A percentile compares a stretch with the other conserved stretches of the same genome.
phyloP scores from a whole-genome alignment of 2,113 vertebrate genomes.

The Ageneiosus marmoratus region DNA sequence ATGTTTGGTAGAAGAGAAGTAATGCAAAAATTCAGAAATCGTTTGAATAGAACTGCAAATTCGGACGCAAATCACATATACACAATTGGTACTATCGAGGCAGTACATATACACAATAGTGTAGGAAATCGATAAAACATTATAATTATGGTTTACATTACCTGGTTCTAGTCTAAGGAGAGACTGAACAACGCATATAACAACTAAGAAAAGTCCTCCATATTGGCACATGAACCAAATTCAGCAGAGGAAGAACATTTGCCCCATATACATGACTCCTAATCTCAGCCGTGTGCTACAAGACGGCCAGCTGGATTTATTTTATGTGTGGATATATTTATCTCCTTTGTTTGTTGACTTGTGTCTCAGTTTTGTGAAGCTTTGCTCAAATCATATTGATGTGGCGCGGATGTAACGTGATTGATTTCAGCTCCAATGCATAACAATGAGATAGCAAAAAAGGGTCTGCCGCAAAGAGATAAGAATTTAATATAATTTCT shows the following conservation, averaged over 20 bases:
- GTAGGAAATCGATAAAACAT: background rate
- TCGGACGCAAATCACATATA: background rate
- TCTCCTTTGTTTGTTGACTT: slow-evolving; percentile 70
- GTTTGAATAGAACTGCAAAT: background rate
- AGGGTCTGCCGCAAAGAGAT: slow-evolving; percentile 90
- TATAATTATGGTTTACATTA: background rate
- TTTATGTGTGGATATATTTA: slow-evolving; percentile 34
- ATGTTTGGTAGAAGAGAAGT: background rate
- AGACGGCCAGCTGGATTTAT: slow-evolving; percentile 33
- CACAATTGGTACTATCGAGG: background rate
- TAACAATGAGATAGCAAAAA: slow-evolving; percentile 87
- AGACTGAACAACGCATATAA: background rate
- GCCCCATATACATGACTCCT: background rate
- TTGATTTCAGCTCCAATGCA: slow-evolving; percentile 82
- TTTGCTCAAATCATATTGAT: slow-evolving; percentile 75
- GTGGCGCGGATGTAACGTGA: slow-evolving; percentile 75
- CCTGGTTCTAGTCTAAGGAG: background rate
- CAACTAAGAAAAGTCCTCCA: background rate
- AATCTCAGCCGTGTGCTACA: slow-evolving; percentile 33
- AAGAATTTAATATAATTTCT: slow-evolving; percentile 97
- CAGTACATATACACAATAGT: background rate
- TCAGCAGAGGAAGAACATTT: background rate
- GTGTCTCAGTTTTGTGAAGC: slow-evolving; percentile 64
- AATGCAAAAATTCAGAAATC: background rate
- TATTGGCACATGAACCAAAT: background rate